Conservation (phyloP, 2,888 invertebrate genomes). For the Eristalis intricaria region DNA sequence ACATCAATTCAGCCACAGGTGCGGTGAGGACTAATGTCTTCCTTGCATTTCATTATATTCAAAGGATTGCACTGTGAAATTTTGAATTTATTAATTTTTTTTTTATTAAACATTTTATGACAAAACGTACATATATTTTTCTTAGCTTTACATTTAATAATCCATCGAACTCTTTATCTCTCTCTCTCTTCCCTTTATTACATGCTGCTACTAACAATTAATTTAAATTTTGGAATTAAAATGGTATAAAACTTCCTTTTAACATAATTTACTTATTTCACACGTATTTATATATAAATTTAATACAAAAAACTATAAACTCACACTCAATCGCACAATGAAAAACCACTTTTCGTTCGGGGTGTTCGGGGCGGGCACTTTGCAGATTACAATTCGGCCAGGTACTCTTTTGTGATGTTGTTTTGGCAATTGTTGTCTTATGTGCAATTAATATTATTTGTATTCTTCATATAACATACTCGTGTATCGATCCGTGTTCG, state of each 20-base stretch:
- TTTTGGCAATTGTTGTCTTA: conserved; percentile 80
- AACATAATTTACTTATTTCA: conserved; percentile 9
- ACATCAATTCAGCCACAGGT: neutral
- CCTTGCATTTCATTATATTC: conserved; percentile 47
- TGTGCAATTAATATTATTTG: conserved; percentile 81
- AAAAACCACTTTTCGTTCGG: conserved; percentile 3
- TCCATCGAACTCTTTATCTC: conserved; percentile 9
- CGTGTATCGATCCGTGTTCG: conserved; percentile 78
- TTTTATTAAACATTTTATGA: neutral
- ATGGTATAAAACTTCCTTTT: conserved; percentile 52
- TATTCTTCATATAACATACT: conserved; percentile 80
- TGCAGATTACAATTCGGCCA: conserved; percentile 81
- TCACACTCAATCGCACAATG: conserved; percentile 34
- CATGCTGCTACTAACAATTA: conserved; percentile 68
- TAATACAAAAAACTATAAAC: conserved; percentile 11
- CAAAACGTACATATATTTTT: neutral
- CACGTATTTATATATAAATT: conserved; percentile 15
- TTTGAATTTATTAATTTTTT: neutral
- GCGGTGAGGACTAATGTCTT: conserved; percentile 28
- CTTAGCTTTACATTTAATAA: conserved; percentile 20
- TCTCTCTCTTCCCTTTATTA: conserved; percentile 44
- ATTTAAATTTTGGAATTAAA: conserved; percentile 53
- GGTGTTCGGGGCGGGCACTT: conserved; percentile 1
- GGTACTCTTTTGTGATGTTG: conserved; percentile 82
- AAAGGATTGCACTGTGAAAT: conserved; percentile 16